phyloP scores from a whole-genome alignment of 2,797 vertebrate genomes.

The Streptopelia turtur region DNA sequence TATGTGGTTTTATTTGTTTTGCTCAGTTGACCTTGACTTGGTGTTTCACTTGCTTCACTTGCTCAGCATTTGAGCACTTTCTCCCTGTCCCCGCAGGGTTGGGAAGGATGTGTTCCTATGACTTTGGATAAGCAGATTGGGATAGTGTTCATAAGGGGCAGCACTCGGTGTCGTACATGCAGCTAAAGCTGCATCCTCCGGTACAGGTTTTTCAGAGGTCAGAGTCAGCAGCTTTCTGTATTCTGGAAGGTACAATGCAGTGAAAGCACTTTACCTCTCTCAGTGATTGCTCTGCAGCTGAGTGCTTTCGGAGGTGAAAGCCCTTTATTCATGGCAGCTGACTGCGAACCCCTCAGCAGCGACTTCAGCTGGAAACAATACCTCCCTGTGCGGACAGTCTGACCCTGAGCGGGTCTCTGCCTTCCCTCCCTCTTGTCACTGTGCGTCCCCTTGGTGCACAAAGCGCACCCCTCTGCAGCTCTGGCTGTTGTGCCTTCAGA shows the following conservation, averaged over 20 bases:
- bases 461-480: neutral
- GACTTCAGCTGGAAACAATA: conserved; percentile 53
- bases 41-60: neutral
- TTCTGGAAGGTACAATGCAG: conserved; percentile 38
- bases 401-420: neutral
- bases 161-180: neutral
- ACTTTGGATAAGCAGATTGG: neutral
- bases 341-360: neutral
- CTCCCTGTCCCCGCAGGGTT: neutral
- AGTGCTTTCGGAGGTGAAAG: conserved; percentile 41
- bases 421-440: neutral
- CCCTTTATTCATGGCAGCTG: conserved; percentile 36
- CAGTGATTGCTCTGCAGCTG: conserved; percentile 33
- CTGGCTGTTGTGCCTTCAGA: neutral
- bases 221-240: neutral
- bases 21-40: neutral
- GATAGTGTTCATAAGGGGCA: neutral
- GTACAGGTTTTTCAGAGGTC: neutral
- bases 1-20: neutral
- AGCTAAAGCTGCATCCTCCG: rapidly evolving
- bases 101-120: neutral
- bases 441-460: neutral
- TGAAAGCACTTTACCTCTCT: conserved; percentile 57
- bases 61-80: neutral
- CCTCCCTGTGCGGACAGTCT: conserved; percentile 16